These are phyloP conservation scores for Orthosia gracilis DNA, from an alignment of 2,888 invertebrate genomes.

Conservation along the genomic window DNA sequence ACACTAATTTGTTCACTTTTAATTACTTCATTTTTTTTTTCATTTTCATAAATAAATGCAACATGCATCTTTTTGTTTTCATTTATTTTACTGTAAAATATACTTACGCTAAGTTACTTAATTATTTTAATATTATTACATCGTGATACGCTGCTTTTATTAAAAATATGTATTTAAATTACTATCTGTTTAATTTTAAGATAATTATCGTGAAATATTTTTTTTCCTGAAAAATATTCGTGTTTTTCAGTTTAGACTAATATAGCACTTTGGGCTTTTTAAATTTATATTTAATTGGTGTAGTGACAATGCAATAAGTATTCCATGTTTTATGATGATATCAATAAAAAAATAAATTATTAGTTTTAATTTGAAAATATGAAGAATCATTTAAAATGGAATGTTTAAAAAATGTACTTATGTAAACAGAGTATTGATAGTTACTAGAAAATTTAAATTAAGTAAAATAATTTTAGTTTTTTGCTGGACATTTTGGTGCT, in stretches of 20 bases:
- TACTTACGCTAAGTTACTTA: conserved; percentile 35
- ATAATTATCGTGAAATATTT: neutral
- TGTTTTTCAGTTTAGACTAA: conserved; percentile 4
- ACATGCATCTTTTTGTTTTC: neutral
- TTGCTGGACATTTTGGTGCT: conserved; percentile 83
- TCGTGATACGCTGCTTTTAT: conserved; percentile 55
- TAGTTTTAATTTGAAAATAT: neutral
- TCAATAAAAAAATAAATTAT: neutral
- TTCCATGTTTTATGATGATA: conserved; percentile 46
- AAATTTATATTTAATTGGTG: conserved; percentile 27
- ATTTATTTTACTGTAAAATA: conserved; percentile 22
- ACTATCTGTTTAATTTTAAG: conserved; percentile 22
- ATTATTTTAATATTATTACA: conserved; percentile 42
- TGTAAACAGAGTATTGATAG: conserved; percentile 52
- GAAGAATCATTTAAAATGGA: conserved; percentile 40
- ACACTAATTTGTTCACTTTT: neutral
- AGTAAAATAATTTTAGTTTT: conserved; percentile 51
- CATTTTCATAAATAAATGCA: neutral
- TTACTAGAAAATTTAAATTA: conserved; percentile 52
- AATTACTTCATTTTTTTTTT: neutral
- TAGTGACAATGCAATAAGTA: conserved; percentile 14
- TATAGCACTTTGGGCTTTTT: neutral
- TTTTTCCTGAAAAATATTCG: neutral
- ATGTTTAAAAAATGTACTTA: conserved; percentile 51
- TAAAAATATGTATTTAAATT: conserved; percentile 25